A percentile compares a stretch with the other conserved stretches of the same genome.
phyloP scores from a whole-genome alignment of 2,888 invertebrate species.

The Sinopyrophorus schimmeli region DNA sequence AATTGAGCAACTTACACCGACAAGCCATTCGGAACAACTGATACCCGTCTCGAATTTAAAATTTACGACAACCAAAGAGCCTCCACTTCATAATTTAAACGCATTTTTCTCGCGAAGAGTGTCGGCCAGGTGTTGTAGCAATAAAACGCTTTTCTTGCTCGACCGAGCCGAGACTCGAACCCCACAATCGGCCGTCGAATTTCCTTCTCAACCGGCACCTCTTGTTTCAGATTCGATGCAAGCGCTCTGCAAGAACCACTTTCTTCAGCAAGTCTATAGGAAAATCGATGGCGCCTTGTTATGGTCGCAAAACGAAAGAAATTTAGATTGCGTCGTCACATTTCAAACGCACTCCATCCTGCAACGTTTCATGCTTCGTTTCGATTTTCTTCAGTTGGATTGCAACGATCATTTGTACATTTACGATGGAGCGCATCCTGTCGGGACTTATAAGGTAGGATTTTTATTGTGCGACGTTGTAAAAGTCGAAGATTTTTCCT shows the following conservation, averaged over 20 bases:
- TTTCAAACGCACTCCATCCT: conserved; percentile 94
- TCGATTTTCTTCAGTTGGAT: conserved; percentile 88
- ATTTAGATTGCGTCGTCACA: conserved; percentile 89
- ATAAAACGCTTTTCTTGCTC: conserved; percentile 3
- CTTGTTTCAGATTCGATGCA: conserved; percentile 82
- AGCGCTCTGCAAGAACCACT: conserved; percentile 86
- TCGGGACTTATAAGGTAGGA: conserved; percentile 84
- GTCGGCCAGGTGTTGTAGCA: not conserved
- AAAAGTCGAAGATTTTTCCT: no score
- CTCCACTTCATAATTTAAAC: conserved; percentile 12
- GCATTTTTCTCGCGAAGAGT: conserved; percentile 1
- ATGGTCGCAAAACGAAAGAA: conserved; percentile 87
- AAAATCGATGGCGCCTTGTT: conserved; percentile 91
- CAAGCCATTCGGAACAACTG: no score
- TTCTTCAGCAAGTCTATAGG: conserved; percentile 83
- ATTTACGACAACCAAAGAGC: conserved; percentile 3
- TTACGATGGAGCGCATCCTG: conserved; percentile 91
- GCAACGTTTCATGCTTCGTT: conserved; percentile 92
- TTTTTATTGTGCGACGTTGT: no score
- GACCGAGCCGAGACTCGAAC: no score
- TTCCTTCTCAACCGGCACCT: conserved; percentile 15
- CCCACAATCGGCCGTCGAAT: not conserved
- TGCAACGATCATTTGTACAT: conserved; percentile 93
- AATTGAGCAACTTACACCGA: no score
- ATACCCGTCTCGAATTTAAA: no score